Conservation (phyloP, 2,113 vertebrate species). For the Mobula hypostoma region DNA sequence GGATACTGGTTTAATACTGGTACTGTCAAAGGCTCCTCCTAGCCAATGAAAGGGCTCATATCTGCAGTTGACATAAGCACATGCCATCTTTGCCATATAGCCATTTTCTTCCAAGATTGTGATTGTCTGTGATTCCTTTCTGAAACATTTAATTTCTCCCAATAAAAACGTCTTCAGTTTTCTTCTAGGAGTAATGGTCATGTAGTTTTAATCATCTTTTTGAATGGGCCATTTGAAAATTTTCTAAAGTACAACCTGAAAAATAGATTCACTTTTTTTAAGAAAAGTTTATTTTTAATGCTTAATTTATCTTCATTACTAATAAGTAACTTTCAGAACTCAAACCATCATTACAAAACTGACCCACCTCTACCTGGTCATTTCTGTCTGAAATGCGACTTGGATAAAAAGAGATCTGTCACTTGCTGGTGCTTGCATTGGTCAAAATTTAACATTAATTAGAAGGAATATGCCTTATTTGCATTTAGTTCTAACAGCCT, state of each 20-base stretch:
- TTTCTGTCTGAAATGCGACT: neutral
- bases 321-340: neutral
- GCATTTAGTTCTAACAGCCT: neutral
- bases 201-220: neutral
- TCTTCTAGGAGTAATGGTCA: neutral
- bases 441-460: slow-evolving; percentile 26
- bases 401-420: neutral
- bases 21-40: neutral
- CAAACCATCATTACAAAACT: neutral
- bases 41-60: neutral
- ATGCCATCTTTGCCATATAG: neutral
- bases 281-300: neutral
- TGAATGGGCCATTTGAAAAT: neutral
- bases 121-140: neutral
- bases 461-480: slow-evolving; percentile 33
- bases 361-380: neutral
- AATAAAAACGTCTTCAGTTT: neutral
- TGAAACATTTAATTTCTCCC: neutral
- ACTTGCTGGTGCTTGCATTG: neutral
- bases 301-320: neutral
- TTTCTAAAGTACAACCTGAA: neutral
- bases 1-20: neutral
- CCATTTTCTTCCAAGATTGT: neutral
- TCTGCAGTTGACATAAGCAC: neutral
- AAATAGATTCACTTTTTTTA: neutral